Evolutionary conservation across 37 sponge, comb jelly and placozoan species (phyloP).

Genomic region (Geodia barretti): DNA sequence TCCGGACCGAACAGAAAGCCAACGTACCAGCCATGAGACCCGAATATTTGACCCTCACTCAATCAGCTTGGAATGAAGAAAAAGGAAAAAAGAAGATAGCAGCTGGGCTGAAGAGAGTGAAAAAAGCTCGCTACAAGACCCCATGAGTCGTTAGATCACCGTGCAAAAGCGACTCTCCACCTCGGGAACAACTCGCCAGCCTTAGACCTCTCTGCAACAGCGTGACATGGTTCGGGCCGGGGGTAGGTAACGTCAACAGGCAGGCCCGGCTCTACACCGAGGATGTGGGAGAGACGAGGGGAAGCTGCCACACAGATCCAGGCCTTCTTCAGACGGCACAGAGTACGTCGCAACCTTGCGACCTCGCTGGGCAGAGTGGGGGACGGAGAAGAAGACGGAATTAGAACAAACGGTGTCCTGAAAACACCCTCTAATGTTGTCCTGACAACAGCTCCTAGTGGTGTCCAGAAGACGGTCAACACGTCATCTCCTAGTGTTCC

Average conservation of each 20-base stretch:
- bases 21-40: too few relatives aligned
- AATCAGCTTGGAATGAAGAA: slow-evolving; percentile 52
- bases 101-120: slow-evolving; percentile 15
- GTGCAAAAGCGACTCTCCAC: too few relatives aligned
- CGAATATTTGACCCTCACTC: too few relatives aligned
- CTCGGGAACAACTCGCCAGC: too few relatives aligned
- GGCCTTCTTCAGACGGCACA: slow-evolving; percentile 63
- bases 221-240: too few relatives aligned
- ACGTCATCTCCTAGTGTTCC: too few relatives aligned
- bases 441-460: too few relatives aligned
- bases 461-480: too few relatives aligned
- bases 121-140: neutral
- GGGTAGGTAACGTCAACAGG: slow-evolving; percentile 40
- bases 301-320: slow-evolving; percentile 68
- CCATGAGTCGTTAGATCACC: too few relatives aligned
- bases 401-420: neutral
- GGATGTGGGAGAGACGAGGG: neutral
- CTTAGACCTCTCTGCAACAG: too few relatives aligned
- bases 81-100: slow-evolving; percentile 48
- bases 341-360: neutral
- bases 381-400: neutral
- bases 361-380: neutral
- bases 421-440: neutral
- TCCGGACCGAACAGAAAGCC: too few relatives aligned
- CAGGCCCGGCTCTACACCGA: slow-evolving; percentile 25